A percentile compares a stretch with the other conserved stretches of the same genome.
phyloP scores from a whole-genome alignment of 1,140 invertebrate species.

The Leptinotarsa defecta region DNA sequence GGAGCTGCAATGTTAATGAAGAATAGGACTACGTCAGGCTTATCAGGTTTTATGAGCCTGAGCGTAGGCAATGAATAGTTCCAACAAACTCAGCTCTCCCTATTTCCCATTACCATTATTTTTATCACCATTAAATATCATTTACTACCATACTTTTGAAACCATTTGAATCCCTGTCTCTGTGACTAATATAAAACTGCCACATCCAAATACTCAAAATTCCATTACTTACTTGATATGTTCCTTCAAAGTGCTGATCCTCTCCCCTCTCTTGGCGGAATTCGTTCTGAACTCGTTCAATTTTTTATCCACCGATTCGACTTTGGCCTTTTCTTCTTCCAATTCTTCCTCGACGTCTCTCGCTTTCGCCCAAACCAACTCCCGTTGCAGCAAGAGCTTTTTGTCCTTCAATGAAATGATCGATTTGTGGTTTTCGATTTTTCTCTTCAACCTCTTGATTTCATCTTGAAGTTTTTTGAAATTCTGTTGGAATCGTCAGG shows the following conservation, averaged over 20 bases:
- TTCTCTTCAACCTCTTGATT: conserved; percentile 38
- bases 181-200: too few species aligned
- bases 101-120: too few species aligned
- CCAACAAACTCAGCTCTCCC: too few species aligned
- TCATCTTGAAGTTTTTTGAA: conserved; percentile 40
- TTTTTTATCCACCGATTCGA: conserved; percentile 36
- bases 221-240: conserved; percentile 11
- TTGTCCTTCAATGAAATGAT: conserved; percentile 41
- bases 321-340: conserved; percentile 31
- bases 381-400: conserved; percentile 36
- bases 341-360: conserved; percentile 43
- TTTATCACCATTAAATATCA: too few species aligned
- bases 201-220: too few species aligned
- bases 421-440: conserved; percentile 43
- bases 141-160: too few species aligned
- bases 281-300: conserved; percentile 29
- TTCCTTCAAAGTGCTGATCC: conserved; percentile 29
- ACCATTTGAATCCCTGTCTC: too few species aligned
- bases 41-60: too few species aligned
- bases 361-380: conserved; percentile 48
- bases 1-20: too few species aligned
- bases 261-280: conserved; percentile 18
- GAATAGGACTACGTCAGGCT: too few species aligned
- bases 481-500: conserved; percentile 25
- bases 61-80: too few species aligned